These are phyloP conservation scores for Dinothrombium tinctorium DNA, from an alignment of 1,140 invertebrate species.

Conservation along the genomic window DNA sequence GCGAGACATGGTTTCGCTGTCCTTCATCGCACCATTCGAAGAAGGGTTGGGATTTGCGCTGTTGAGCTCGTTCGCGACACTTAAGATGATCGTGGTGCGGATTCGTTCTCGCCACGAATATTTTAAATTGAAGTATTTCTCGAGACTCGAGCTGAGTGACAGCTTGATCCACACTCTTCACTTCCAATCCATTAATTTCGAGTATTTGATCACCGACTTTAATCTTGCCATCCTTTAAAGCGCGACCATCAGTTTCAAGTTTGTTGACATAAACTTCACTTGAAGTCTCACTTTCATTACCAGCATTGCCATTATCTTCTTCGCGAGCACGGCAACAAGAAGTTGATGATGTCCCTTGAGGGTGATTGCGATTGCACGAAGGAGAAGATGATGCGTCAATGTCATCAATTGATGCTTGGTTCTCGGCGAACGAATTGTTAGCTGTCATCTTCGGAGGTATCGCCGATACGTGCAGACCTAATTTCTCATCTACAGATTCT, in stretches of 20 bases:
- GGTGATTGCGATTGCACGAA: too few species aligned
- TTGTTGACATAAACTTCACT: conserved; percentile 12
- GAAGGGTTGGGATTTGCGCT: background rate
- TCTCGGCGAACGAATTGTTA: too few species aligned
- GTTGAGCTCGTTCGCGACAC: background rate
- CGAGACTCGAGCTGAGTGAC: conserved; percentile 5
- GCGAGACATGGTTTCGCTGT: background rate
- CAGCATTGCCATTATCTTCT: background rate
- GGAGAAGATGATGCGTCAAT: too few species aligned
- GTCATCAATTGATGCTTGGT: too few species aligned
- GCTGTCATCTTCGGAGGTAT: too few species aligned
- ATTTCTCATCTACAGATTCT: too few species aligned
- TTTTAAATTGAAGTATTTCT: background rate
- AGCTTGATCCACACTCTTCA: conserved; percentile 25
- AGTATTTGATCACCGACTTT: conserved; percentile 47
- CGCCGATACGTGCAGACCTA: too few species aligned
- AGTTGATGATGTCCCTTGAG: too few species aligned
- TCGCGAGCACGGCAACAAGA: too few species aligned
- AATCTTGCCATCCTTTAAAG: conserved; percentile 37
- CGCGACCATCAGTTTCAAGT: conserved; percentile 40
- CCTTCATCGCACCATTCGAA: background rate
- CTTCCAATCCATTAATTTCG: conserved; percentile 28
- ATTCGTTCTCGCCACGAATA: background rate
- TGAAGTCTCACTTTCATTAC: background rate
- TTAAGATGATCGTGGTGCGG: background rate